Percentiles rank a stretch among this genome's conserved stretches.
Evolutionary conservation across 2,797 vertebrate genomes (phyloP).

Genomic region (Cryptoblepharus egeriae): DNA sequence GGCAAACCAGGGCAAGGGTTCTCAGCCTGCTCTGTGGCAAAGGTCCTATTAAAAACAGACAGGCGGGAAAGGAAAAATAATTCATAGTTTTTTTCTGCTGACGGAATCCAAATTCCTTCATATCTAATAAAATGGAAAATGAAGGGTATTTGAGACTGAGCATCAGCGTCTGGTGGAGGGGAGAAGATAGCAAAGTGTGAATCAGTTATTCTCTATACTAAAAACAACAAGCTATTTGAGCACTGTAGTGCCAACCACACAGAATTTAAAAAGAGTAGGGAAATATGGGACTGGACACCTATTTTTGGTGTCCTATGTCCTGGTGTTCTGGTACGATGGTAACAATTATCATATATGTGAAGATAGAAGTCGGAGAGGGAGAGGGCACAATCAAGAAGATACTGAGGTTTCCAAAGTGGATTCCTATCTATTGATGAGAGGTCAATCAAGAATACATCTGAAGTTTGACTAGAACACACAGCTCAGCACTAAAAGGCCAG

Average conservation of each 20-base stretch:
- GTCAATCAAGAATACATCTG: neutral
- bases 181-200: neutral
- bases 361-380: neutral
- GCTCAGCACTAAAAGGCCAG: constrained; percentile 10
- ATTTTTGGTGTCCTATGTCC: too few relatives aligned
- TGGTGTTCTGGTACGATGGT: neutral
- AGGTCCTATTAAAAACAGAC: neutral
- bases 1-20: fast-evolving
- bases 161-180: neutral
- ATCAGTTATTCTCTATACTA: neutral
- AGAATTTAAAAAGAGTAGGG: neutral
- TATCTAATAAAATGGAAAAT: neutral
- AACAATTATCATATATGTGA: neutral
- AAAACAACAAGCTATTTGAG: neutral
- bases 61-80: fast-evolving
- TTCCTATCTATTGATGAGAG: neutral
- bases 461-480: constrained; percentile 1
- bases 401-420: constrained; percentile 5
- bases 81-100: fast-evolving
- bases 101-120: neutral
- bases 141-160: neutral
- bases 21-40: neutral
- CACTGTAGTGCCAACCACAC: neutral
- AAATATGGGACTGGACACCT: neutral
- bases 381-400: neutral